Conservation (phyloP, 2,113 vertebrate genomes). For the Amphilophus citrinellus region DNA sequence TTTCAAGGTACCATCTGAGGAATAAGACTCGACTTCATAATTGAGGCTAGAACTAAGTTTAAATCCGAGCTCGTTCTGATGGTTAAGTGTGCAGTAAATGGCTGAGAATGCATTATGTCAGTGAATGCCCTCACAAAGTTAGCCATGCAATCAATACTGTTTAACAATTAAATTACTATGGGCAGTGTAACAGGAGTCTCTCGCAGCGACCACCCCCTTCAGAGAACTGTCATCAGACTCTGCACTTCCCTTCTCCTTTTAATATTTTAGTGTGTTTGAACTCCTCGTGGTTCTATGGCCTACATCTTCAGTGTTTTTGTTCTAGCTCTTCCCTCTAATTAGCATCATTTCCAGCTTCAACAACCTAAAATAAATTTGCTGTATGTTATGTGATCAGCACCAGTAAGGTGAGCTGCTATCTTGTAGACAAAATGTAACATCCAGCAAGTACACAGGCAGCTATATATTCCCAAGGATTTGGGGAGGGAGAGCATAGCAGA, state of each 20-base stretch:
- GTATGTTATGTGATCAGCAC: neutral
- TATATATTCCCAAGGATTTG: neutral
- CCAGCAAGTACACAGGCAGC: neutral
- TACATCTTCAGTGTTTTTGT: neutral
- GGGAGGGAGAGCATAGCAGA: neutral
- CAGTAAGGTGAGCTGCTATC: neutral
- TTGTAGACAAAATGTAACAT: neutral
- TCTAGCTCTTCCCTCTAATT: neutral
- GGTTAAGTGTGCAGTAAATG: neutral
- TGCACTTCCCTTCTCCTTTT: neutral
- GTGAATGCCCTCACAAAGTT: neutral
- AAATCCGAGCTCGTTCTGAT: neutral
- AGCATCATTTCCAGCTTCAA: neutral
- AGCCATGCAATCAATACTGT: neutral
- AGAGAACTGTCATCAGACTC: neutral
- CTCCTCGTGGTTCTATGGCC: neutral
- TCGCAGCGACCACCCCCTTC: neutral
- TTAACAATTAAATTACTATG: constrained; percentile 6
- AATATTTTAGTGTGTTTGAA: constrained; percentile 6
- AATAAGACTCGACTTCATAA: neutral
- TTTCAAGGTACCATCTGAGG: neutral
- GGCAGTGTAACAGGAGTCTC: neutral
- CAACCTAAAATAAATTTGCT: neutral
- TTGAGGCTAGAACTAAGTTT: neutral
- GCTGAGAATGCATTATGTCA: neutral